phyloP scores from a whole-genome alignment of 2,888 invertebrate genomes.

The Dermolepida albohirtum region DNA sequence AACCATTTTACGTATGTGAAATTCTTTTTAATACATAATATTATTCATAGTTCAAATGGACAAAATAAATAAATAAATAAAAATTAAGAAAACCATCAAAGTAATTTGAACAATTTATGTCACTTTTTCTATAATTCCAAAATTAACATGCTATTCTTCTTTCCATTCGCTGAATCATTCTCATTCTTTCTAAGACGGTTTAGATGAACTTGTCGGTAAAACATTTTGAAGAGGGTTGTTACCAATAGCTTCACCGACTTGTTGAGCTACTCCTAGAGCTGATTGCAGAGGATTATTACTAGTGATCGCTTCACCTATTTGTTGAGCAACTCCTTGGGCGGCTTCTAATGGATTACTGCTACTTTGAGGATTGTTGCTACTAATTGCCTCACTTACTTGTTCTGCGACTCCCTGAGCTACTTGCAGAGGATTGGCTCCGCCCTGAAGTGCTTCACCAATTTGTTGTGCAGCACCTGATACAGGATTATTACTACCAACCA shows the following conservation, averaged over 20 bases:
- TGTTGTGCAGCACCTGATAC: conserved; percentile 32
- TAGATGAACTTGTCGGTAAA: background rate
- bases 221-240: conserved; percentile 1
- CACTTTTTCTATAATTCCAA: no score
- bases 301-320: conserved; percentile 33
- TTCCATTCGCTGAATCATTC: background rate
- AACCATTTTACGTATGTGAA: no score
- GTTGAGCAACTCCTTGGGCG: conserved; percentile 30
- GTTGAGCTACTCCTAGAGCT: conserved; percentile 23
- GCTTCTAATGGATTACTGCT: conserved; percentile 33
- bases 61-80: no score
- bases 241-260: conserved; percentile 28
- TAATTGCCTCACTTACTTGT: conserved; percentile 43
- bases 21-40: no score
- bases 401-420: conserved; percentile 37
- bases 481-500: conserved; percentile 35
- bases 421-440: conserved; percentile 37
- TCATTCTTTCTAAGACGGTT: background rate
- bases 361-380: conserved; percentile 31
- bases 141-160: background rate
- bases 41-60: no score
- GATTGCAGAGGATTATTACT: conserved; percentile 34
- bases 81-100: no score
- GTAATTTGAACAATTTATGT: no score
- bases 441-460: conserved; percentile 42